These are phyloP conservation scores for Blera fallax DNA, from an alignment of 2,888 invertebrate genomes.

Conservation along the genomic window DNA sequence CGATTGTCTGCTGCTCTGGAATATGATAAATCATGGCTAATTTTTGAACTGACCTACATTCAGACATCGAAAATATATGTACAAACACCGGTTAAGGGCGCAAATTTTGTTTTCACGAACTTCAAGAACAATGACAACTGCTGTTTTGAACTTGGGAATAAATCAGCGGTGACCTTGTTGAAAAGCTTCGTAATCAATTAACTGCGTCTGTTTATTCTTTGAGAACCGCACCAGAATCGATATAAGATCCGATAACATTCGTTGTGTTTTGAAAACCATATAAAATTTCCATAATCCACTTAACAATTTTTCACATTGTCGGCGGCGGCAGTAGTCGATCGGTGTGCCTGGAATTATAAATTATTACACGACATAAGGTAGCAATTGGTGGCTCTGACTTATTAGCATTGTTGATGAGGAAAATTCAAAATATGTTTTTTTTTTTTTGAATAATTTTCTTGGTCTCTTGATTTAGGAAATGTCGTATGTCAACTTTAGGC, in stretches of 20 bases:
- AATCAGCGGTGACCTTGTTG: slow-evolving; percentile 30
- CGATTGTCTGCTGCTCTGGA: not conserved
- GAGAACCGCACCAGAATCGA: slow-evolving; percentile 7
- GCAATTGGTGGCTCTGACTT: slow-evolving; percentile 9
- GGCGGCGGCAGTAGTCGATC: not conserved
- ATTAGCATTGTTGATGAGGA: slow-evolving; percentile 28
- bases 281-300: slow-evolving; percentile 46
- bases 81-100: not conserved
- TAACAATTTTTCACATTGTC: slow-evolving; percentile 29
- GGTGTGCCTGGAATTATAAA: slow-evolving; percentile 17
- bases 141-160: slow-evolving; percentile 33
- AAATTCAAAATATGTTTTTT: not conserved
- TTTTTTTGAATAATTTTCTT: slow-evolving; percentile 17
- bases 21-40: not conserved
- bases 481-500: not conserved
- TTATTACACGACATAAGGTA: slow-evolving; percentile 19
- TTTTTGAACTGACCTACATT: slow-evolving; percentile 37
- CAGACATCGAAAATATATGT: not conserved
- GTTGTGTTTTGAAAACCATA: not conserved
- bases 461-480: not conserved
- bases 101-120: not conserved
- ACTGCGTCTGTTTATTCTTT: not conserved
- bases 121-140: not conserved
- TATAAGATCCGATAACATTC: not conserved
- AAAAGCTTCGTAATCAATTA: slow-evolving; percentile 14